A percentile compares a stretch with the other conserved stretches of the same genome.
These are phyloP conservation scores for Tetropium fuscum DNA, from an alignment of 2,888 invertebrate genomes.

Conservation along the genomic window DNA sequence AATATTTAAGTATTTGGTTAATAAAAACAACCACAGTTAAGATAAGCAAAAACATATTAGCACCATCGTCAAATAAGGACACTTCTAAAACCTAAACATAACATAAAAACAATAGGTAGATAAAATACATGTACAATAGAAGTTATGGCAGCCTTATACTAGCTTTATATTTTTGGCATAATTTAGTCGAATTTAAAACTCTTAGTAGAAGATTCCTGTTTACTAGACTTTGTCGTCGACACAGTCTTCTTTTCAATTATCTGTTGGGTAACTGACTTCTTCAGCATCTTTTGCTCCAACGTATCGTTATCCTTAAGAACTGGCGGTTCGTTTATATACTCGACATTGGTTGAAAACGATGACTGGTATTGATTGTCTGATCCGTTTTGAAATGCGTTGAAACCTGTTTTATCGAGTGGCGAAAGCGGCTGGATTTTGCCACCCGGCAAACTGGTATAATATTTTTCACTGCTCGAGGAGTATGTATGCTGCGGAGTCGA, in stretches of 20 bases:
- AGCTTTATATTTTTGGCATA: conserved; percentile 10
- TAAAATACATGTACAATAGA: conserved; percentile 14
- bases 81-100: conserved; percentile 39
- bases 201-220: conserved; percentile 63
- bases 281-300: conserved; percentile 75
- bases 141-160: conserved; percentile 27
- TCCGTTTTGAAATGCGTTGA: conserved; percentile 56
- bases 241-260: conserved; percentile 77
- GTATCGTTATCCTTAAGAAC: conserved; percentile 68
- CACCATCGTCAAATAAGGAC: conserved; percentile 56
- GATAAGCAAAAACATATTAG: conserved; percentile 48
- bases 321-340: conserved; percentile 60
- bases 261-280: conserved; percentile 77
- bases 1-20: conserved; percentile 52
- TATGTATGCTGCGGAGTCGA: conserved; percentile 58
- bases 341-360: conserved; percentile 58
- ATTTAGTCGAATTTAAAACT: conserved; percentile 62
- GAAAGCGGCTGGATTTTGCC: conserved; percentile 35
- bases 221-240: conserved; percentile 70
- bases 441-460: conserved; percentile 57
- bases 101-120: conserved; percentile 12
- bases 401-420: conserved; percentile 50
- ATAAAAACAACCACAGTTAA: conserved; percentile 42
- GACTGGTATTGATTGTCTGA: conserved; percentile 54
- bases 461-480: conserved; percentile 59